Evolutionary conservation across 2,113 vertebrate species (phyloP).

Genomic region (Centropus bengalensis): DNA sequence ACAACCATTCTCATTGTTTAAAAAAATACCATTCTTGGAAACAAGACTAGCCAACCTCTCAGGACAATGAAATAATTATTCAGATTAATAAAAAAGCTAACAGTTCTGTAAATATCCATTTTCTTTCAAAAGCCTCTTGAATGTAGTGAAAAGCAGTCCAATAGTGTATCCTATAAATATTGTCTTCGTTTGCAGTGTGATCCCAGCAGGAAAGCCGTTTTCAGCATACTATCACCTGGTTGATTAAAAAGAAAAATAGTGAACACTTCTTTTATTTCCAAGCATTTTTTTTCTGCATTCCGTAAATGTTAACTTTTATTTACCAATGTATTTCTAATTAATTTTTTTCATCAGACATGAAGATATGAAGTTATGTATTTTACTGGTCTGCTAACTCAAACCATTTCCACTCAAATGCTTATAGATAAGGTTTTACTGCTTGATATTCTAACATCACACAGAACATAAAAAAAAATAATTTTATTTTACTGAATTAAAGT

Average conservation of each 20-base stretch:
- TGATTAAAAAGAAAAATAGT: neutral
- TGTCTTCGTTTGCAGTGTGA: fast-evolving
- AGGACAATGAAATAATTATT: neutral
- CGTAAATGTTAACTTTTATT: neutral
- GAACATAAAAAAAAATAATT: neutral
- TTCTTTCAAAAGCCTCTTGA: neutral
- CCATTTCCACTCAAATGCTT: neutral
- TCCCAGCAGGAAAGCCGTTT: neutral
- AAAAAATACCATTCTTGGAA: neutral
- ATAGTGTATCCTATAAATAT: neutral
- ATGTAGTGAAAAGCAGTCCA: neutral
- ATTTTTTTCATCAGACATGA: neutral
- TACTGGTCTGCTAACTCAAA: neutral
- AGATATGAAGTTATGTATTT: neutral
- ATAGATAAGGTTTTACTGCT: neutral
- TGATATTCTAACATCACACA: neutral
- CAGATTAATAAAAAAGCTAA: neutral
- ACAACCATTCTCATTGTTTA: neutral
- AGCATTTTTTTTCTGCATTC: neutral
- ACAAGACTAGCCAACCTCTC: neutral
- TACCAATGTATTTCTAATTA: neutral
- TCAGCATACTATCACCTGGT: neutral
- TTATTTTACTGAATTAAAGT: neutral
- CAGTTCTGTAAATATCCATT: neutral
- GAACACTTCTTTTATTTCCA: neutral